Conservation (phyloP, 2,888 invertebrate species). For the Papilio gigon region DNA sequence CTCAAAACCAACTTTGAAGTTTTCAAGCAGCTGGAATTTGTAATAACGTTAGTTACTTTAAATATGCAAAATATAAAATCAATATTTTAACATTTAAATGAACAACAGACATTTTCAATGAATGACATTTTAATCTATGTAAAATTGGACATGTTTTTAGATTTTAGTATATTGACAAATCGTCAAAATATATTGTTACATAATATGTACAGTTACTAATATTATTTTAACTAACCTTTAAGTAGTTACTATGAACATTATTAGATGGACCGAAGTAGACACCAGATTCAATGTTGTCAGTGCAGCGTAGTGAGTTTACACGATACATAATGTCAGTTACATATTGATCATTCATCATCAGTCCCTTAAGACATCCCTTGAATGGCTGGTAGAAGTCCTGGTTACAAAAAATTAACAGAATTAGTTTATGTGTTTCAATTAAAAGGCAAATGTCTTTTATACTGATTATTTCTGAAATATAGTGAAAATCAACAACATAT, state of each 20-base stretch:
- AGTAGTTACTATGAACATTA: conserved; percentile 84
- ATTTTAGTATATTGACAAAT: too few species aligned
- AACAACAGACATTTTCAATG: too few species aligned
- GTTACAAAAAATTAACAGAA: conserved; percentile 42
- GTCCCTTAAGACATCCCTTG: conserved; percentile 91
- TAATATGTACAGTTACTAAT: neutral
- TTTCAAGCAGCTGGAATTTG: conserved; percentile 81
- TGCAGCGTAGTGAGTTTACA: conserved; percentile 89
- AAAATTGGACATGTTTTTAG: too few species aligned
- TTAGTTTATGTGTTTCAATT: neutral
- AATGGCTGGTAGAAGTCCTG: conserved; percentile 86
- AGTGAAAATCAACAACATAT: neutral
- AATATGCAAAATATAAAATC: neutral
- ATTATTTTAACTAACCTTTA: conserved; percentile 79
- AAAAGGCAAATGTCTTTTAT: neutral
- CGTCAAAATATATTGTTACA: too few species aligned
- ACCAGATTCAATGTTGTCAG: conserved; percentile 89
- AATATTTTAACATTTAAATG: neutral
- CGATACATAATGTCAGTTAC: conserved; percentile 83
- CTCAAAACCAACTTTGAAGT: conserved; percentile 89
- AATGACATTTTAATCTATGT: too few species aligned
- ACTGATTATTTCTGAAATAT: neutral
- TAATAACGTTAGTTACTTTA: neutral
- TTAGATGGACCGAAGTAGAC: conserved; percentile 90
- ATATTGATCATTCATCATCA: conserved; percentile 86